A percentile compares a stretch with the other conserved stretches of the same genome.
phyloP scores from a whole-genome alignment of 2,113 vertebrate species.

The Bos indicus region DNA sequence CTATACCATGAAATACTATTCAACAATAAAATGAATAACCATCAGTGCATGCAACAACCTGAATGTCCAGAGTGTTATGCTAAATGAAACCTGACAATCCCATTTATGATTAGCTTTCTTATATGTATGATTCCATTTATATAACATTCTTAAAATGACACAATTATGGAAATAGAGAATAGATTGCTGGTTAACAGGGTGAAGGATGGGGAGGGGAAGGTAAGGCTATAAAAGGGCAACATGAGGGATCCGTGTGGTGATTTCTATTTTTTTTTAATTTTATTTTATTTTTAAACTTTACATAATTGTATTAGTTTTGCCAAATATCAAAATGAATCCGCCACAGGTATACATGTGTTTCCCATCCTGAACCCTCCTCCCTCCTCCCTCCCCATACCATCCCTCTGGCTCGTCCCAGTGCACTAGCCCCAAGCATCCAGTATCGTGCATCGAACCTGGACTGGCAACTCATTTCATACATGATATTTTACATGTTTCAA shows the following conservation, averaged over 20 bases:
- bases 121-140: not conserved
- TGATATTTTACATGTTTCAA: no score
- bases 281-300: no score
- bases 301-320: no score
- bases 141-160: conserved; percentile 10
- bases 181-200: not conserved
- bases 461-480: no score
- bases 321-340: no score
- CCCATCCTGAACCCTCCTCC: no score
- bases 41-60: not conserved
- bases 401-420: no score
- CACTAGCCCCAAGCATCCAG: no score
- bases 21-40: not conserved
- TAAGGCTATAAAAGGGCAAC: not conserved
- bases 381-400: no score
- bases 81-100: not conserved
- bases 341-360: no score
- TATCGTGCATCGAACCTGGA: no score
- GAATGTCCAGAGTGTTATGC: not conserved
- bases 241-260: not conserved
- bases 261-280: not conserved
- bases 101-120: not conserved
- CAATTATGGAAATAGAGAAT: not conserved
- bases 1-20: not conserved
- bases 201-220: not conserved